Conservation (phyloP, 2,888 invertebrate species). For the Crocallis elinguaria region DNA sequence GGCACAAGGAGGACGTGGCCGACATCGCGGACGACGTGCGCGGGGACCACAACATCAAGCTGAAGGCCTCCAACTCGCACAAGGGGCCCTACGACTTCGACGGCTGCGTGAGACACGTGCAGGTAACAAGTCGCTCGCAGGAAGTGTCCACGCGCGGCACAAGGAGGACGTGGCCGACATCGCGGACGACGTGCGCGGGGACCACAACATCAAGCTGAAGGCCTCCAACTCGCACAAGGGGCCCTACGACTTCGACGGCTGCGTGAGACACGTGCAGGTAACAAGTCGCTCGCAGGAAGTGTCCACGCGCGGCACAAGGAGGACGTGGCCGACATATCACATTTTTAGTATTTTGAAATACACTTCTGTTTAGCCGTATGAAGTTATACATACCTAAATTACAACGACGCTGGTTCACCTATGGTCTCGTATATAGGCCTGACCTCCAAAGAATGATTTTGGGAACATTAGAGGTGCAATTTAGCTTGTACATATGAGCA, state of each 20-base stretch:
- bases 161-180: conserved; percentile 94
- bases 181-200: conserved; percentile 91
- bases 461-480: too few species aligned
- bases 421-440: too few species aligned
- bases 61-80: conserved; percentile 97
- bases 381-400: too few species aligned
- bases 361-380: too few species aligned
- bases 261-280: conserved; percentile 94
- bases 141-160: conserved; percentile 95
- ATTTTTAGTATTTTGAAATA: too few species aligned
- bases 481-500: too few species aligned
- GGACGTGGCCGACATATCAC: too few species aligned
- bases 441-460: too few species aligned
- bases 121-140: conserved; percentile 91
- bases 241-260: conserved; percentile 97
- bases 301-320: too few species aligned
- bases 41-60: conserved; percentile 92
- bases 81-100: conserved; percentile 98
- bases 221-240: conserved; percentile 98
- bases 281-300: too few species aligned
- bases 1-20: conserved; percentile 93
- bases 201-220: conserved; percentile 94
- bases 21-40: conserved; percentile 93
- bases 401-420: too few species aligned
- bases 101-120: conserved; percentile 94